phyloP scores from a whole-genome alignment of 2,888 invertebrate species.

The Limnephilus marmoratus region DNA sequence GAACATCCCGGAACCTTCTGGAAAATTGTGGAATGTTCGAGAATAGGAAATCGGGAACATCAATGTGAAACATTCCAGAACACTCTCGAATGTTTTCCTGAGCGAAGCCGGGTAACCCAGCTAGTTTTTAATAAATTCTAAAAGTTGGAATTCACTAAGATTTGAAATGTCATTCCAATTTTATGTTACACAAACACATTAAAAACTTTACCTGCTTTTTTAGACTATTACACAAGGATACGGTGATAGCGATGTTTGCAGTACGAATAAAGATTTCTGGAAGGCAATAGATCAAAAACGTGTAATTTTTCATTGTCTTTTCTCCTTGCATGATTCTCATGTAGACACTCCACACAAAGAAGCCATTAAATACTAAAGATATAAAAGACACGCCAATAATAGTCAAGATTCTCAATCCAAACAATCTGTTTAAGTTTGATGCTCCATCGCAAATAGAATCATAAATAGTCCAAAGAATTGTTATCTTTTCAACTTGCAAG shows the following conservation, averaged over 20 bases:
- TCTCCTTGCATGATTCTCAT: not conserved
- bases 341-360: constrained; percentile 15
- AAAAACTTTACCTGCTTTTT: not conserved
- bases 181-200: not conserved
- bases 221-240: not conserved
- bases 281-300: not conserved
- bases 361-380: not conserved
- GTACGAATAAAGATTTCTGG: not conserved
- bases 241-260: not conserved
- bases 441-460: constrained; percentile 41
- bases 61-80: too few species aligned
- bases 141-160: not conserved
- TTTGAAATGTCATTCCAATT: not conserved
- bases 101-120: too few species aligned
- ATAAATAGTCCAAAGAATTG: constrained; percentile 37
- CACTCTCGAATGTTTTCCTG: too few species aligned
- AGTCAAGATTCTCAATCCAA: not conserved
- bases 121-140: too few species aligned
- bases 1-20: too few species aligned
- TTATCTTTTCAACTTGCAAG: constrained; percentile 11
- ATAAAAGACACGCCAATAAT: not conserved
- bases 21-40: too few species aligned
- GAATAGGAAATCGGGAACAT: too few species aligned
- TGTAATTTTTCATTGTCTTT: not conserved
- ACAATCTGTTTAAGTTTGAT: constrained; percentile 10